Base-by-base conservation (phyloP, 2,888 invertebrate genomes). In the Laspeyria flexula region DNA sequence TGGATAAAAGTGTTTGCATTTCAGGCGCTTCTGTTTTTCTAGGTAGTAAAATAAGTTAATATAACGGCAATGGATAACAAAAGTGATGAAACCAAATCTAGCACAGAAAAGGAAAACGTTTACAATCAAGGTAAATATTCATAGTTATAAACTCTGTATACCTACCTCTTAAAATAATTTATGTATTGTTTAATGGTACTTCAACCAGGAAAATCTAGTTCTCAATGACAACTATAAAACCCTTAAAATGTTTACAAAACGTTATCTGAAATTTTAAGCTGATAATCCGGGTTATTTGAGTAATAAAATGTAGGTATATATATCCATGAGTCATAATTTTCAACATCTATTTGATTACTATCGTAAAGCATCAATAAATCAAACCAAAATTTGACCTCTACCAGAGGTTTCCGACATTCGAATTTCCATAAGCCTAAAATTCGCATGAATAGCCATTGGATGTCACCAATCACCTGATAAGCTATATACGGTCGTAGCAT, bases 391-490 rank as follows among this genome's bases (percentile, higher is more conserved):
- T 75, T 66, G 64, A 77, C 67, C 66, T 69, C 64, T 53, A 53
- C 46, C 55, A 66, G 45, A 56, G 60, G 60, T 74, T 76, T 72
- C 72, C 69, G 65, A 66, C 65, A 65, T 64, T 47, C 41, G 65
- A 63, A 67, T 61, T 66, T 50, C 65, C 73, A 74, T 76, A 74
- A 73, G 70, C 65, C 60, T 34, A 49, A 61, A 61, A 71, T 68
- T 75, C 59, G 75, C 73, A 77, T 77, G 74, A 79, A 75, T 70
- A 72, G 61, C 64, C 62, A 58, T 63, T 70, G 85, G 85, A 88
- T 87, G 87, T 88, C 88, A 88, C 78, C 77, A 79, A 85, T 84
- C 82, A 83, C 79, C 82, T 83, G 86, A 83, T 85, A 81, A 77
- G 70, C 65, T 79, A 77, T 75, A 77, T 77, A 73, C 79, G 76